Conservation (phyloP, 2,797 vertebrate genomes). For the Sorex maritimensis region DNA sequence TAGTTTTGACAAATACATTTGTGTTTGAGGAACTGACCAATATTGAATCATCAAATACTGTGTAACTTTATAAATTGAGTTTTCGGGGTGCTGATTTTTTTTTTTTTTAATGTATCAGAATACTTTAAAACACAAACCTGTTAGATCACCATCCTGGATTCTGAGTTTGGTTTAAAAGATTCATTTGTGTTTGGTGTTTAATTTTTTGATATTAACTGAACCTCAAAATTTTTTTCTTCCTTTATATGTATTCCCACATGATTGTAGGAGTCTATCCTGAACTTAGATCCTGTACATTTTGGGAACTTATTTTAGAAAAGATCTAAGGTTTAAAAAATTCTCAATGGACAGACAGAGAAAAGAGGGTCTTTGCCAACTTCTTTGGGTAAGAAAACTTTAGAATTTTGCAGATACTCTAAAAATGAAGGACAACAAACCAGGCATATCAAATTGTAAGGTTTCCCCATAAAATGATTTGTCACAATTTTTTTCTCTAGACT, state of each 20-base stretch:
- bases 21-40: conserved; percentile 67
- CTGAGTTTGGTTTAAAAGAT: conserved; percentile 81
- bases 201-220: conserved; percentile 86
- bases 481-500: conserved; percentile 87
- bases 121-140: conserved; percentile 35
- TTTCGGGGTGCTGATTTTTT: conserved; percentile 50
- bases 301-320: conserved; percentile 87
- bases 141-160: conserved; percentile 72
- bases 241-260: conserved; percentile 87
- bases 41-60: conserved; percentile 64
- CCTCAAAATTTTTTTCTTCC: conserved; percentile 85
- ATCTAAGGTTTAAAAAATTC: conserved; percentile 86
- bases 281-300: conserved; percentile 85
- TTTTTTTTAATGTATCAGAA: conserved; percentile 58
- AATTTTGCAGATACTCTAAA: conserved; percentile 87
- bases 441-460: conserved; percentile 66
- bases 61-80: conserved; percentile 64
- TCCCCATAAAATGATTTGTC: conserved; percentile 79
- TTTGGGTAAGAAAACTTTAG: conserved; percentile 87
- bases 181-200: conserved; percentile 82
- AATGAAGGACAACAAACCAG: conserved; percentile 84
- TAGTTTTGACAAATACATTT: conserved; percentile 58
- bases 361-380: conserved; percentile 86
- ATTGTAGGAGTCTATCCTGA: conserved; percentile 85
- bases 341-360: conserved; percentile 86